A percentile compares a stretch with the other conserved stretches of the same genome.
These are phyloP conservation scores for Hipposideros larvatus DNA, from an alignment of 2,797 vertebrate genomes.

Conservation along the genomic window DNA sequence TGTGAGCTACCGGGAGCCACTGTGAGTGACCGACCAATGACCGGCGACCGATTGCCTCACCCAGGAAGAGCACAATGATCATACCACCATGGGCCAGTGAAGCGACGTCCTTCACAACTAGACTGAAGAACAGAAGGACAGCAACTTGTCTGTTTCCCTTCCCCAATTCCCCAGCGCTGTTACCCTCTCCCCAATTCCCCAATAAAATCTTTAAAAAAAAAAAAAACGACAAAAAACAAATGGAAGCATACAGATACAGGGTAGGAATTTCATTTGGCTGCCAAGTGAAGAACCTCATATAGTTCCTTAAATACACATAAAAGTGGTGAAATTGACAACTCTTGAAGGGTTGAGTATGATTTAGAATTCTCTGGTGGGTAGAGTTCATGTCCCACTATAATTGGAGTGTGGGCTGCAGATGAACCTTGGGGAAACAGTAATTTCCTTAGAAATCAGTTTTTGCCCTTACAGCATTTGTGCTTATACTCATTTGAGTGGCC, in stretches of 20 bases:
- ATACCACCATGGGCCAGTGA: too few relatives aligned
- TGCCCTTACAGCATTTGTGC: not conserved
- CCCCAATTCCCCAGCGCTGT: too few relatives aligned
- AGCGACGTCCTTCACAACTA: too few relatives aligned
- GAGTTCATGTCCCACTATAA: not conserved
- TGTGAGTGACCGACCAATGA: too few relatives aligned
- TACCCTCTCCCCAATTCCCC: too few relatives aligned
- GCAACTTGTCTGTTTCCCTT: too few relatives aligned
- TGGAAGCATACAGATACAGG: not conserved
- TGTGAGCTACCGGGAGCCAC: too few relatives aligned
- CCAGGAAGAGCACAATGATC: too few relatives aligned
- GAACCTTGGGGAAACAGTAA: not conserved
- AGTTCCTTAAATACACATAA: not conserved
- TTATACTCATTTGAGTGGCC: not conserved
- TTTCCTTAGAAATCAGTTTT: conserved; percentile 3
- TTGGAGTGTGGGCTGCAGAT: not conserved
- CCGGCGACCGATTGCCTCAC: too few relatives aligned
- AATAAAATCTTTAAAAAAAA: too few relatives aligned
- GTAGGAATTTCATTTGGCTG: not conserved
- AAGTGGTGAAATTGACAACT: not conserved
- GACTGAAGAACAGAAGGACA: too few relatives aligned
- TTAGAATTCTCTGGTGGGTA: not conserved
- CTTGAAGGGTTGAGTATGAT: not conserved
- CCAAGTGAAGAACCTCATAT: not conserved
- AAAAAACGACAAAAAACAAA: not conserved